Evolutionary conservation across 2,113 vertebrate species (phyloP).

Genomic region (Tragelaphus buxtoni): DNA sequence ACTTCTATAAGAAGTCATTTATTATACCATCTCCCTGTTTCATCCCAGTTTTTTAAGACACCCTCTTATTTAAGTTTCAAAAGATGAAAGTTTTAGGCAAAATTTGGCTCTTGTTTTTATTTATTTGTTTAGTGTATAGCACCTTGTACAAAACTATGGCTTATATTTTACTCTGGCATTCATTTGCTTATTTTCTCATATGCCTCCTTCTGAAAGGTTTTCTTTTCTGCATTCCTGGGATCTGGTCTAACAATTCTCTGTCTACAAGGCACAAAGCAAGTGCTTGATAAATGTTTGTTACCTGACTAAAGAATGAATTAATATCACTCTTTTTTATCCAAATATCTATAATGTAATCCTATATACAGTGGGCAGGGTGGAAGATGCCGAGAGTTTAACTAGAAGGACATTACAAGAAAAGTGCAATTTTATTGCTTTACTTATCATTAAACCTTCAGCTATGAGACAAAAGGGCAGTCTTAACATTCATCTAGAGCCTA

Average conservation of each 20-base stretch:
- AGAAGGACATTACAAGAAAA: not conserved
- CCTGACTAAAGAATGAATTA: not conserved
- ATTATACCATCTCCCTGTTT: not conserved
- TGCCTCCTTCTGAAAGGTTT: not conserved
- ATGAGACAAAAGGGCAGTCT: not conserved
- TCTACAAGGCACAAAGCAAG: not conserved
- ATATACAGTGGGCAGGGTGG: accelerated
- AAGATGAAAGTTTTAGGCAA: not conserved
- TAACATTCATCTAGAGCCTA: not conserved
- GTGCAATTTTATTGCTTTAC: not conserved
- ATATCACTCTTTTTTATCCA: not conserved
- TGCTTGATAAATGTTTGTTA: not conserved
- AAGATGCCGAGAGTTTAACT: not conserved
- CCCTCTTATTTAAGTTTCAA: not conserved
- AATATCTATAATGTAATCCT: not conserved
- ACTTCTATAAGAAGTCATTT: not conserved
- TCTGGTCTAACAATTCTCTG: not conserved
- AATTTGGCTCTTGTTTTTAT: not conserved
- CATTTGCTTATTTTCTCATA: not conserved
- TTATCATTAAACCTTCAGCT: not conserved
- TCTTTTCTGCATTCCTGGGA: not conserved
- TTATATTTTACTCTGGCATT: not conserved
- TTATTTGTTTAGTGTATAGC: not conserved
- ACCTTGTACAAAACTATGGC: not conserved
- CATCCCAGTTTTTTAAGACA: not conserved